These are phyloP conservation scores for Octomys mimax DNA, from an alignment of 2,797 vertebrate species.

Conservation along the genomic window DNA sequence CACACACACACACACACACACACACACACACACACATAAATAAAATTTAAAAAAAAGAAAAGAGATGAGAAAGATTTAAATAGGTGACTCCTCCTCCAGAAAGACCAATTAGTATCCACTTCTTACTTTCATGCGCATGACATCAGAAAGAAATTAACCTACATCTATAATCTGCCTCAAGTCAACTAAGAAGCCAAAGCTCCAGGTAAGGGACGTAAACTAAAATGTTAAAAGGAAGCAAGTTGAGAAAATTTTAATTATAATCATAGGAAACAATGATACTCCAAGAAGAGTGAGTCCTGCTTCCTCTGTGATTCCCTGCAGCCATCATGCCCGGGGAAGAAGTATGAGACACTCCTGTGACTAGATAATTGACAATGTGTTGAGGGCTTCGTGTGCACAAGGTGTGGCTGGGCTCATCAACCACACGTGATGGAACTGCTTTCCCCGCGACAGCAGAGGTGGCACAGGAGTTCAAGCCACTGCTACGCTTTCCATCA, in stretches of 20 bases:
- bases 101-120: neutral
- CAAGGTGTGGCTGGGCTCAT: accelerated
- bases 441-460: accelerated
- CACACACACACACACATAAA: too few relatives aligned
- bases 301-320: neutral
- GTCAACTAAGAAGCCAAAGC: neutral
- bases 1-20: too few relatives aligned
- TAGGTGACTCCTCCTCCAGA: neutral
- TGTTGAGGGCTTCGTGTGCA: accelerated
- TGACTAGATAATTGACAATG: accelerated
- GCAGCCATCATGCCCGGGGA: neutral
- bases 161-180: neutral
- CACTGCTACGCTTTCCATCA: neutral
- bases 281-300: neutral
- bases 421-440: neutral
- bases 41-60: too few relatives aligned
- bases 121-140: neutral
- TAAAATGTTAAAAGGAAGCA: neutral
- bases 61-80: neutral
- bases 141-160: neutral
- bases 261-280: neutral
- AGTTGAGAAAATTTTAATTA: neutral
- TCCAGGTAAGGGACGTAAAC: neutral
- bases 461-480: neutral
- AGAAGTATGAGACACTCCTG: neutral